Evolutionary conservation across 2,113 vertebrate species (phyloP).

Genomic region (human): GRCh38 chr15:82920501-82921000

Average conservation of each 20-base stretch:
- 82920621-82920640: background rate
- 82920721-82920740: background rate
- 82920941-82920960: background rate
- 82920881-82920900: background rate
- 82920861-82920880: background rate
- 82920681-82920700: background rate
- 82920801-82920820: background rate
- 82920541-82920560: background rate
- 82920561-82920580: background rate
- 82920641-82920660: background rate
- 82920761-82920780: background rate
- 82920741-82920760: background rate
- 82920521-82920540: background rate
- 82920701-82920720: background rate
- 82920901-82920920: background rate
- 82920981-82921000: background rate
- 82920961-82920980: background rate
- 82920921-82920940: background rate
- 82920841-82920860: background rate
- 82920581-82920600: background rate
- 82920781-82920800: background rate
- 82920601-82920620: background rate
- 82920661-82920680: background rate
- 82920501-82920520: accelerated
- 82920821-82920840: background rate